These are phyloP conservation scores for Venustaconcha ellipsiformis DNA, from an alignment of 1,140 invertebrate species.

Conservation along the genomic window DNA sequence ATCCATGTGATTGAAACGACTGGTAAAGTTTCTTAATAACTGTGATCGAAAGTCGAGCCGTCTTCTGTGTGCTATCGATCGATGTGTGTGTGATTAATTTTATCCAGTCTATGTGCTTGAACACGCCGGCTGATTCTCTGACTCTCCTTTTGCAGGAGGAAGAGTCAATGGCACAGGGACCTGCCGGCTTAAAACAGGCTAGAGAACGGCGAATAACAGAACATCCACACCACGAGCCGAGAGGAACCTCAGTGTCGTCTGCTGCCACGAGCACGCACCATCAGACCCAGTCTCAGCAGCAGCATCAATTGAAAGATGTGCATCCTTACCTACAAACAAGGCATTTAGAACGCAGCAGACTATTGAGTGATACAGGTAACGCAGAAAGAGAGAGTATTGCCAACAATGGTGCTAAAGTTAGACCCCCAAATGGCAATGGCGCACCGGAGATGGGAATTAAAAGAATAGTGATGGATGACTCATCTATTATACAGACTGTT, in stretches of 20 bases:
- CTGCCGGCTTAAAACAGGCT: constrained; percentile 41
- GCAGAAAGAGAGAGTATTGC: constrained; percentile 5
- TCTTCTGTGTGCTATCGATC: constrained; percentile 44
- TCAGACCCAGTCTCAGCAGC: no score
- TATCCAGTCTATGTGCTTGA: constrained; percentile 35
- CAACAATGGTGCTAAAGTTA: constrained; percentile 44
- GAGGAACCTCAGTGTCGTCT: no score
- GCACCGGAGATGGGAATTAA: constrained; percentile 67
- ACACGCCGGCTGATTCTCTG: constrained; percentile 27
- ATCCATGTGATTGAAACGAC: constrained; percentile 22
- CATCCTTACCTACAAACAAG: no score
- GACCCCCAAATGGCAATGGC: constrained; percentile 38
- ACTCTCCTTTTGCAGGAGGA: constrained; percentile 49
- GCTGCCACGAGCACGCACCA: no score
- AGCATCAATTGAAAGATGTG: no score
- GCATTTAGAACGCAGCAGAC: no score
- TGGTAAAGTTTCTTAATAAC: constrained; percentile 33
- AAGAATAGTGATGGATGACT: constrained; percentile 65
- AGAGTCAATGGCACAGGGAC: constrained; percentile 59
- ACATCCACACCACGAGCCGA: not conserved
- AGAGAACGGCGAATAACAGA: constrained; percentile 28
- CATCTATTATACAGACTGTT: constrained; percentile 86
- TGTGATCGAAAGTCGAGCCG: constrained; percentile 26
- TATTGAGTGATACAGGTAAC: constrained; percentile 4
- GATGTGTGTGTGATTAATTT: constrained; percentile 46